Evolutionary conservation across 2,888 invertebrate species (phyloP).

Genomic region (Drosophila subquinaria): DNA sequence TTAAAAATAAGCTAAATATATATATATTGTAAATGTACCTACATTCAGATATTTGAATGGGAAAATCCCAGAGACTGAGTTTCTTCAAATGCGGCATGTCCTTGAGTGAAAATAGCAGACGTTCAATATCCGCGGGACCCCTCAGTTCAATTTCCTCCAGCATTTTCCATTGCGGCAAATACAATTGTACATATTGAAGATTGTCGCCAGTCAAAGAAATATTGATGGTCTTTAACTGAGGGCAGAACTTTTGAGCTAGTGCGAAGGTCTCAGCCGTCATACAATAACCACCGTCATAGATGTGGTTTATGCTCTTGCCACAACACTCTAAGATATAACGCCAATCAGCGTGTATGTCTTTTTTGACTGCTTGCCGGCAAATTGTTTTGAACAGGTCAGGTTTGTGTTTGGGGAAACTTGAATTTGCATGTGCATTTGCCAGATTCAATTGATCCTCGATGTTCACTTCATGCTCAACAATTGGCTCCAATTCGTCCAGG

Average conservation of each 20-base stretch:
- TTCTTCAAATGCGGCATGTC: conserved; percentile 3
- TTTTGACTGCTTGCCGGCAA: not conserved
- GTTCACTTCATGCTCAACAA: not conserved
- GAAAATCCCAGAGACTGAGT: conserved; percentile 5
- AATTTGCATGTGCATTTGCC: not conserved
- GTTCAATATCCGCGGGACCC: not conserved
- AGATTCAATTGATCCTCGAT: conserved; percentile 1
- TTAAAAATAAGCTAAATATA: not conserved
- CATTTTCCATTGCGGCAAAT: conserved; percentile 1
- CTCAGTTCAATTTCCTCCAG: conserved; percentile 16
- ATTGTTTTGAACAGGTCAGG: conserved; percentile 3
- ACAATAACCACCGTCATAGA: conserved; percentile 19
- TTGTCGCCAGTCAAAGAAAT: conserved; percentile 4
- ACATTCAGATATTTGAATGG: not conserved
- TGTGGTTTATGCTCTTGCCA: conserved; percentile 14
- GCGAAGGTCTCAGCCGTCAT: not conserved
- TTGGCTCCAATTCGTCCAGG: not conserved
- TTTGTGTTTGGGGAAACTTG: not conserved
- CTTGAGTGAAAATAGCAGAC: not conserved
- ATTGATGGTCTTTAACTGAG: conserved; percentile 10
- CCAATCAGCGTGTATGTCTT: not conserved
- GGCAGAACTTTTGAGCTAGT: conserved; percentile 12
- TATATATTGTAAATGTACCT: not conserved
- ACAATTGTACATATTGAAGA: not conserved
- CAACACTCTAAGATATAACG: conserved; percentile 1